Evolutionary conservation across 2,888 invertebrate genomes (phyloP), one percentile per base, ranked within the genome.

Genomic region (Athalia circularis): DNA sequence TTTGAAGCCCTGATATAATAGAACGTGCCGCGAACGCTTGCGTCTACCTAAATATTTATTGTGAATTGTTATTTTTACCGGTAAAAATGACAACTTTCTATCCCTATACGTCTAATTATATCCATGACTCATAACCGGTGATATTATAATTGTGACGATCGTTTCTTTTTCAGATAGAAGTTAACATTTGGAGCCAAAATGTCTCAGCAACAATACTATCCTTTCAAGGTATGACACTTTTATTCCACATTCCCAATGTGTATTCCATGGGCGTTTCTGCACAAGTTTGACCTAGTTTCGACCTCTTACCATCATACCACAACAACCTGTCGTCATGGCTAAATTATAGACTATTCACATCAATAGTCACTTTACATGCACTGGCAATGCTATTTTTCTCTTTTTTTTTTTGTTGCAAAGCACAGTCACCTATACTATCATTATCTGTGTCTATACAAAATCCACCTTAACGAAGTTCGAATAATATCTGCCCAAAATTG

Each of bases 201-300:
- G 95, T 94, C 94, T 91, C 94, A 95, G 90, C 95, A 95, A 87
- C 95, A 96, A 91, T 96, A 96, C 91, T 96, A 96, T 91, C 96
- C 96, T 88, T 96, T 95, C 94, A 96, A 96, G 94, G 96, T 96
- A 91, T 94, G 93, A 61, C 65, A 59, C 84, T 62, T 52, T 70
- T 78, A 68, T 75, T 77, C 65, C 77, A 65, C 74, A 79, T 78
- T 79, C 78, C 50, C 59, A 77, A 79, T 61, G 77, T 29, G 29
- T 79, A 76, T 77, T 79, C 67, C 78, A 54, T 62, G 62, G 75
- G 80, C 81, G 80, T 80, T 79, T 79, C 79, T 79, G 74, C 54
- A 79, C 67, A 79, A 78, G 77, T 76, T 67, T 81, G 80, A 80
- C 82, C 80, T 75, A 82, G 79, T 82, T 82, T 74, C 72, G 13